Base-by-base conservation (phyloP, 2,888 invertebrate genomes). In the Erebia palarica region DNA sequence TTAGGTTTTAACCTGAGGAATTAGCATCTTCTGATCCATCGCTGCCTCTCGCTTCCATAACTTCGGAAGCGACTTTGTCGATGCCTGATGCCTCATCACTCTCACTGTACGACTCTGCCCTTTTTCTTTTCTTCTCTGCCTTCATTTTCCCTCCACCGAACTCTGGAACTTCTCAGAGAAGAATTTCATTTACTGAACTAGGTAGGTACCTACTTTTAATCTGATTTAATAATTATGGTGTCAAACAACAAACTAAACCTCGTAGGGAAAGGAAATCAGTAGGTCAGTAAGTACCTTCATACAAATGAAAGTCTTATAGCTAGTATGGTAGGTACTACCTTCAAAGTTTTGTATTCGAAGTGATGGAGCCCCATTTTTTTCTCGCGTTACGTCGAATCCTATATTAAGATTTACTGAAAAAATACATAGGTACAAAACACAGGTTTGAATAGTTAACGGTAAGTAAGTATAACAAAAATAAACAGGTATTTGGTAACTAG, bases 381-480 rank as follows among this genome's bases (percentile, higher is more conserved):
- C 84, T 79, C 82, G 82, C 59, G 79, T 82, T 81, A 89, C 81
- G 82, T 89, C 88, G 81, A 89, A 87, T 72, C 86, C 89, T 82
- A 89, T 77, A 79, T 81, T 85, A 75, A 89, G 75, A 79, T 87
- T 81, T 72, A 88, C 89, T 89, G 83, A 81, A 89, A 87, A 73
- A 68, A 36, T 13, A 36, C 8, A 27, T 14, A 10, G 13, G 47
- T 3, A 47, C 44, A 8, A 10, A 44, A 44, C 44, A 11, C 9
- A 44, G 44, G 36, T 7, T 44, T 11, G 11, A 9, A 11, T 13
- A 3, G 3, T 47, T 47, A 11, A 3, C 1, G 47, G 11, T 47
- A 47, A 13, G 47, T 47, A 47, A 1, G 11, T 10, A 4, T 47
- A 13, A 11, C 13, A 13, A 47, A 13, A 47, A 47, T 11, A 13